phyloP scores from a whole-genome alignment of 2,113 vertebrate genomes.

The Miniopterus natalensis region DNA sequence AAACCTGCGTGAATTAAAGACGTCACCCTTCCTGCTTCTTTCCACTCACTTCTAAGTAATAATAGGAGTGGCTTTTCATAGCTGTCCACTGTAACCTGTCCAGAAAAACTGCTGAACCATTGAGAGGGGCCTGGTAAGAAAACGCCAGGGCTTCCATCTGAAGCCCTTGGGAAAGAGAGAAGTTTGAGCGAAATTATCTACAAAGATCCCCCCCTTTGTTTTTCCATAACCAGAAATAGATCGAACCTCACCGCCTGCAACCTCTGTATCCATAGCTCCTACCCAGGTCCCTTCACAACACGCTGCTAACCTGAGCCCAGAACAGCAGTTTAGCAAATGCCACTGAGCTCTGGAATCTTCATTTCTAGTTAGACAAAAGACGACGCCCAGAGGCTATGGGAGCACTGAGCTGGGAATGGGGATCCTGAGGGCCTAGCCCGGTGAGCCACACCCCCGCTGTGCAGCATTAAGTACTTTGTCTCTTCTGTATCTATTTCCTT shows the following conservation, averaged over 20 bases:
- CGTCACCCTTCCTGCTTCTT: background rate
- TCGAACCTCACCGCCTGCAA: background rate
- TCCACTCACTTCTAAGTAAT: background rate
- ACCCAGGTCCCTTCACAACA: background rate
- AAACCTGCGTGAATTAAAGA: background rate
- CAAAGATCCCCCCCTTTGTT: background rate
- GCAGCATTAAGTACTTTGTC: background rate
- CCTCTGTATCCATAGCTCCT: background rate
- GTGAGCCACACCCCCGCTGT: accelerated
- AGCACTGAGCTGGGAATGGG: accelerated
- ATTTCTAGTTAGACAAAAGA: background rate
- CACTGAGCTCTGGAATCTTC: background rate
- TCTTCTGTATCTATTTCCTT: background rate
- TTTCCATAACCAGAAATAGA: background rate
- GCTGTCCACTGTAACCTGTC: background rate
- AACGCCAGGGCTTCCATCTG: background rate
- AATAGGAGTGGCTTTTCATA: background rate
- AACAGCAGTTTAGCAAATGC: background rate
- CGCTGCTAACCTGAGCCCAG: background rate
- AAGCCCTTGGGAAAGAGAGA: background rate
- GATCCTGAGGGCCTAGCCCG: no score
- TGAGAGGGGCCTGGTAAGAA: background rate
- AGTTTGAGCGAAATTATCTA: background rate
- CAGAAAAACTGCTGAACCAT: background rate
- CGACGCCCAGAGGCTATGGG: background rate